These are phyloP conservation scores for Pelusios castaneus DNA, from an alignment of 2,113 vertebrate species.

Conservation along the genomic window DNA sequence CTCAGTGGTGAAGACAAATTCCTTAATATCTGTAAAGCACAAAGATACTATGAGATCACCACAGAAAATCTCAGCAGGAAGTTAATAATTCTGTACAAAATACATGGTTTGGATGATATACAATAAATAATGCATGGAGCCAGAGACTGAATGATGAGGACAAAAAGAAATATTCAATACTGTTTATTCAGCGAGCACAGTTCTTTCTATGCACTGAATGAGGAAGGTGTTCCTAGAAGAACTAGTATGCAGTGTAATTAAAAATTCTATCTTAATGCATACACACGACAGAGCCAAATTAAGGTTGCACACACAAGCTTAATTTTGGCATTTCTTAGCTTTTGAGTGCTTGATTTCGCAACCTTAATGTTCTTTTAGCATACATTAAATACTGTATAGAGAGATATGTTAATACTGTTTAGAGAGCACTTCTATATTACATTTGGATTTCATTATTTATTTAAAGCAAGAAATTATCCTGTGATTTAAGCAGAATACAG, in stretches of 20 bases:
- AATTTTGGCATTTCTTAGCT: constrained; percentile 4
- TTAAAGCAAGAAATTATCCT: constrained; percentile 18
- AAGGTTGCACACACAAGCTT: neutral
- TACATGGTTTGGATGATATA: neutral
- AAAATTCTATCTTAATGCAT: neutral
- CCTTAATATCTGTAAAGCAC: neutral
- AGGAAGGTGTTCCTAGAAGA: neutral
- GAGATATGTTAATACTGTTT: constrained; percentile 32
- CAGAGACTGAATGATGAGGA: neutral
- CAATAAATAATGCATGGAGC: neutral
- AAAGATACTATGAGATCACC: neutral
- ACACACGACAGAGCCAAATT: constrained; percentile 31
- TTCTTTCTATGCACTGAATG: neutral
- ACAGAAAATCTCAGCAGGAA: neutral
- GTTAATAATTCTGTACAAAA: neutral
- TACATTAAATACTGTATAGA: constrained; percentile 39
- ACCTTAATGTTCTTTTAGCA: constrained; percentile 45
- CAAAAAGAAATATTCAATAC: neutral
- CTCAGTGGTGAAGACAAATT: neutral
- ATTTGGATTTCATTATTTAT: constrained; percentile 44
- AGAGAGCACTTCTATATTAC: constrained; percentile 24
- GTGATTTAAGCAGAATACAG: constrained; percentile 39
- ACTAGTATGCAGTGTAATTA: constrained; percentile 16
- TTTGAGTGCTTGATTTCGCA: neutral
- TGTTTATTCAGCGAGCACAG: neutral